A percentile compares a stretch with the other conserved stretches of the same genome.
phyloP scores from a whole-genome alignment of 2,113 vertebrate species.

The Lynx canadensis region DNA sequence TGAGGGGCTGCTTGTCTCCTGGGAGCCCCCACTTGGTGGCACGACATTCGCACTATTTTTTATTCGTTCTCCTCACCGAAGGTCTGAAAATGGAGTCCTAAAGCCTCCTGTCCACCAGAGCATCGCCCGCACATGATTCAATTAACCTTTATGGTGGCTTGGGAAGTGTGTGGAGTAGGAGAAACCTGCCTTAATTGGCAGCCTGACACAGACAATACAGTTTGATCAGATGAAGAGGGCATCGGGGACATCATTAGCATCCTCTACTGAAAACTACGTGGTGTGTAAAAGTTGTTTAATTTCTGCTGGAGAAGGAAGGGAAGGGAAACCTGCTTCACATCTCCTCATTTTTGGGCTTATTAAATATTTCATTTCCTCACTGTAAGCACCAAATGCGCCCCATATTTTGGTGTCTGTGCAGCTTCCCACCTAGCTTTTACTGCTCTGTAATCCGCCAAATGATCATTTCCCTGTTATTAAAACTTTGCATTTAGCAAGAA shows the following conservation, averaged over 20 bases:
- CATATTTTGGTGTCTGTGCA: constrained; percentile 57
- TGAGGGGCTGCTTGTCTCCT: background rate
- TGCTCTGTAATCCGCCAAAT: constrained; percentile 69
- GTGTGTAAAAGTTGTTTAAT: constrained; percentile 89
- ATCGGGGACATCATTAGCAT: constrained; percentile 88
- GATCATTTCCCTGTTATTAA: constrained; percentile 75
- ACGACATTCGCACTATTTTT: constrained; percentile 76
- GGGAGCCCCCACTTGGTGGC: constrained; percentile 60
- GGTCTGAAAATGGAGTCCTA: constrained; percentile 82
- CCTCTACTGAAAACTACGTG: constrained; percentile 85
- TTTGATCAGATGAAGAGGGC: constrained; percentile 90
- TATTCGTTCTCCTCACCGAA: constrained; percentile 81
- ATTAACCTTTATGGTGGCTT: constrained; percentile 91
- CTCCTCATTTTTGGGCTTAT: constrained; percentile 72
- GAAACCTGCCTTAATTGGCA: constrained; percentile 89
- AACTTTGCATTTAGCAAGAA: constrained; percentile 74
- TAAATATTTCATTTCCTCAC: constrained; percentile 83
- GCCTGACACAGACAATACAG: constrained; percentile 91
- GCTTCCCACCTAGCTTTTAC: constrained; percentile 66
- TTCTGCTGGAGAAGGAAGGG: constrained; percentile 84
- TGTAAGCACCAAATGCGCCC: constrained; percentile 50
- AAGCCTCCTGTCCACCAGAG: constrained; percentile 84
- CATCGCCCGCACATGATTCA: constrained; percentile 87
- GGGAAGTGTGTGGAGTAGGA: constrained; percentile 86
- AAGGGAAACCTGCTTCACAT: constrained; percentile 70